These are phyloP conservation scores for Phrynosoma platyrhinos DNA, from an alignment of 2,113 vertebrate species.

Conservation along the genomic window DNA sequence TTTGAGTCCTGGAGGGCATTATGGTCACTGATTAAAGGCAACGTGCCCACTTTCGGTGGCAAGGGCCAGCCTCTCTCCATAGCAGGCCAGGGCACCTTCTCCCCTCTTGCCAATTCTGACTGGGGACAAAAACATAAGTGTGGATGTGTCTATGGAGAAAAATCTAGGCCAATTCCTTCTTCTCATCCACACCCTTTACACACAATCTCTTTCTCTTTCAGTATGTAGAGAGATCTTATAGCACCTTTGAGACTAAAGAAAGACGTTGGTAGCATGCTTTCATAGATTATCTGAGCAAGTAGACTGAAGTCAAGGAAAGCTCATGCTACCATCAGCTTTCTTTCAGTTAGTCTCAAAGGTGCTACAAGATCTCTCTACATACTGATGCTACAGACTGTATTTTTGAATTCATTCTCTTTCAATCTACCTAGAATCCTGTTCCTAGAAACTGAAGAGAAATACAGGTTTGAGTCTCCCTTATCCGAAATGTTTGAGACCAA, in stretches of 20 bases:
- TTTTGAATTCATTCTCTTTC: no score
- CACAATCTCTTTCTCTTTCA: neutral
- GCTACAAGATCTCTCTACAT: no score
- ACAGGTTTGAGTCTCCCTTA: neutral
- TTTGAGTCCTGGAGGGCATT: constrained; percentile 82
- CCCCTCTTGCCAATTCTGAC: constrained; percentile 52
- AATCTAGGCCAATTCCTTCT: constrained; percentile 53
- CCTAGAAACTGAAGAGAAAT: neutral
- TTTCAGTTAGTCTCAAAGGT: no score
- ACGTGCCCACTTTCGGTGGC: constrained; percentile 90
- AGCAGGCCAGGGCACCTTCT: constrained; percentile 64
- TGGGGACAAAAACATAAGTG: constrained; percentile 13
- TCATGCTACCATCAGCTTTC: no score
- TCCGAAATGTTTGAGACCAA: no score
- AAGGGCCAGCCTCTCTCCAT: constrained; percentile 80
- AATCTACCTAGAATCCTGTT: constrained; percentile 16
- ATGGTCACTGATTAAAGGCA: constrained; percentile 87
- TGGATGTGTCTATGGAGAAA: neutral
- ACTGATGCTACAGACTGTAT: no score
- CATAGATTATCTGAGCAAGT: no score
- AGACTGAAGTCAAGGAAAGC: no score
- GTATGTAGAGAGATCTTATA: no score
- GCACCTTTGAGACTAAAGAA: no score
- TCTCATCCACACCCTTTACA: neutral
- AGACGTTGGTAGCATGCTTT: no score